Evolutionary conservation across 2,113 vertebrate species (phyloP), one percentile per base, ranked within the genome.

Genomic region (Notarius lentiginosus): DNA sequence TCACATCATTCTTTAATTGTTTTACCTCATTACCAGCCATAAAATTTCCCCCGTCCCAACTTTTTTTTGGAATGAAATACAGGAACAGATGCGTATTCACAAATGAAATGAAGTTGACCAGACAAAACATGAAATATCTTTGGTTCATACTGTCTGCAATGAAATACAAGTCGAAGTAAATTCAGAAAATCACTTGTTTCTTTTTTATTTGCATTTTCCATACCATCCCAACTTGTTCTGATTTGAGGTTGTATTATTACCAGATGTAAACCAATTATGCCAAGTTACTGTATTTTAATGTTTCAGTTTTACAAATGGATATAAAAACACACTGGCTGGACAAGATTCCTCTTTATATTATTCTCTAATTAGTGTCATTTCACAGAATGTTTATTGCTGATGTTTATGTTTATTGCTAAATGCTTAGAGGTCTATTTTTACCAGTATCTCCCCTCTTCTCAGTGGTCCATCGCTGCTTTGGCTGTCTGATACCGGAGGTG

Each of bases 401-500:
- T 22, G 41, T 41, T 41, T 9, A 53, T 53, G 53, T 53, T 53
- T 53, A 56, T 56, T n/a, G 15, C 12, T 65, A 27, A 83, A 30
- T 58, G 63, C 63, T 66, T 4, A 51, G n/a, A 41, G 10, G 51
- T 79, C 14, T 15, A 47, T 47, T 55, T 79, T 86, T 89, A 95
- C 95, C 91, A 95, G 91, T 87, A 94, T 93, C 84, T 96, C 95
- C 41, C 93, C 94, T 86, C 86, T 90, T 73, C 94, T 93, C 85
- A 91, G 92, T 63, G 92, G 92, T 6, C 92, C 93, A 53, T 90
- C 93, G 65, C 93, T 0, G 83, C 84, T 47, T 24, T 41, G 91
- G 56, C 96, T 96, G 89, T 96, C 95, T 0, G 93, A 94, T 27
- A 95, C 92, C 22, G 95, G 93, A 0, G 96, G 93, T 0, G 95